Conservation (phyloP, 1,140 invertebrate genomes). For the Subanguina moxae region DNA sequence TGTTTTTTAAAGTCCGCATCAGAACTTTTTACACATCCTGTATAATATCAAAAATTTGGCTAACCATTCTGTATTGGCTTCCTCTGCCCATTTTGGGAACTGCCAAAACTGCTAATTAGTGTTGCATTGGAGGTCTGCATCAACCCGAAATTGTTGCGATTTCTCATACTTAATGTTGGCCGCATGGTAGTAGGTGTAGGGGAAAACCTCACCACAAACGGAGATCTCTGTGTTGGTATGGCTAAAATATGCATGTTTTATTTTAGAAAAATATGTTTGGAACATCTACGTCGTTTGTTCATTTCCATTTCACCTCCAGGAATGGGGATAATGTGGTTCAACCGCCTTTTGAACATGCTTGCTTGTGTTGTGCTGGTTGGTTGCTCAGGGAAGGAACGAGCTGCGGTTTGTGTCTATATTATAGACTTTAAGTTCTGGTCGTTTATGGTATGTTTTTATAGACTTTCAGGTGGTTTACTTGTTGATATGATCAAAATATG, state of each 20-base stretch:
- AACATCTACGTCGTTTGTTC: constrained; percentile 33
- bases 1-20: too few species aligned
- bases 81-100: too few species aligned
- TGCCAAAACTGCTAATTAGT: too few species aligned
- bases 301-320: constrained; percentile 34
- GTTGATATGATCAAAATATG: too few species aligned
- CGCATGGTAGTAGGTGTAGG: background rate
- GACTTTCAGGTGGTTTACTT: too few species aligned
- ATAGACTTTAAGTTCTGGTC: too few species aligned
- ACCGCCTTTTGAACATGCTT: background rate
- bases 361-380: background rate
- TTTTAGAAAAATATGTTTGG: background rate
- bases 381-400: background rate
- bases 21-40: too few species aligned
- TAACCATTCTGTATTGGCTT: too few species aligned
- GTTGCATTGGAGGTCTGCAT: background rate
- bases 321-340: constrained; percentile 8
- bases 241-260: background rate
- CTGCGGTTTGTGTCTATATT: too few species aligned
- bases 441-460: too few species aligned
- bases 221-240: background rate
- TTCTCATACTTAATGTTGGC: background rate
- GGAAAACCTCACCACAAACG: background rate
- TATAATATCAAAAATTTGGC: too few species aligned
- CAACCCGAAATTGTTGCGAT: background rate